Evolutionary conservation across 2,888 invertebrate species (phyloP), one percentile per base, ranked within the genome.

Genomic region (Dynastes maya): DNA sequence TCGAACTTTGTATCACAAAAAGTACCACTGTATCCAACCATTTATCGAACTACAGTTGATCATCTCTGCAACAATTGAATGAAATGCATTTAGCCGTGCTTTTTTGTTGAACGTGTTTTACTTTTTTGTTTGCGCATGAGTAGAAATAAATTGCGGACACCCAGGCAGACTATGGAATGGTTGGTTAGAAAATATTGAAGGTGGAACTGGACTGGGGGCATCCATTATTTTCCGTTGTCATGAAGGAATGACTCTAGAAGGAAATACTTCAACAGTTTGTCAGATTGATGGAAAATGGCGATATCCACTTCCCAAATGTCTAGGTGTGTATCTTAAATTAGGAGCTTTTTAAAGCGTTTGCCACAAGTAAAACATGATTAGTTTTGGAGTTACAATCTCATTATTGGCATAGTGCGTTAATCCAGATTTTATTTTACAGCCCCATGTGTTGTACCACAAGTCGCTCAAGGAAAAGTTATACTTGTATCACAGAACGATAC

Each of bases 71-170:
- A 11, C 45, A 11, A 11, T 11, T 45, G 45, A 45, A 11, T 45
- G 45, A 45, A 45, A 45, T 45, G 45, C 45, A 45, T 22, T 58
- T 70, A 16, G 70, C 53, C 29, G 53, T 55, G 70, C 70, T 70
- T 70, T 16, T 70, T 70, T 51, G 70, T 32, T 70, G 70, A 70
- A 70, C 53, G 70, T 70, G 29, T 70, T 22, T 53, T 70, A 9
- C 53, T 51, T 70, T 82, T 82, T 82, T 72, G 45, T 82, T 82
- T 81, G 81, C 80, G 82, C 82, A 83, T 82, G 85, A 84, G 29
- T 90, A 97, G 99, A 98, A 91, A 98, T 99, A 85, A 97, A 98
- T 90, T 99, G 99, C 89, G 97, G 98, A 0, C 94, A 95, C 84
- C 97, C 98, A 0, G 98, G 97, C 1, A 93, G 95, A 68, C 92